Conservation (phyloP, 1,140 invertebrate species). For the Bicyclus anynana region DNA sequence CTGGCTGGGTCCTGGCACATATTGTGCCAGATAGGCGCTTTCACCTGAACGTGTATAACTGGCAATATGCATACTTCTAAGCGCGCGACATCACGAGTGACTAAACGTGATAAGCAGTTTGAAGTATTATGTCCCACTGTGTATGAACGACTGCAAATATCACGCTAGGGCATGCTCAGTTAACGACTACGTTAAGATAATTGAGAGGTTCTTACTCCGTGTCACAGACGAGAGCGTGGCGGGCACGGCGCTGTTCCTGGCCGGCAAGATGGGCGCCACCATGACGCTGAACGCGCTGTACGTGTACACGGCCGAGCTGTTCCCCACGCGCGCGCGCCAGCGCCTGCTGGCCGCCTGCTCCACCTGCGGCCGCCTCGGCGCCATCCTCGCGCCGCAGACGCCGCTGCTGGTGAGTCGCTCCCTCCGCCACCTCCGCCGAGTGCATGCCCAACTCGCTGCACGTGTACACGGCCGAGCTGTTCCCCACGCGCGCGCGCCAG, state of each 20-base stretch:
- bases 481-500: constrained; percentile 83
- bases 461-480: constrained; percentile 85
- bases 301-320: constrained; percentile 85
- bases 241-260: constrained; percentile 79
- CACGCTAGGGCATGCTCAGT: no score
- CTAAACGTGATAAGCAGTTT: no score
- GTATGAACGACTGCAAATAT: no score
- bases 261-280: constrained; percentile 86
- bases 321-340: constrained; percentile 83
- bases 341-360: constrained; percentile 81
- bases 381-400: constrained; percentile 85
- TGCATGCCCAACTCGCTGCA: constrained; percentile 84
- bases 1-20: no score
- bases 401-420: constrained; percentile 81
- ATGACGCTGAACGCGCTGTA: constrained; percentile 84
- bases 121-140: no score
- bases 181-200: no score
- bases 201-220: constrained; percentile 33
- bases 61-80: no score
- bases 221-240: constrained; percentile 39
- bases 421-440: no score
- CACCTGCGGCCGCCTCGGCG: constrained; percentile 84
- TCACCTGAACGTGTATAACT: no score
- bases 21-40: no score
- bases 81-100: no score